Percentiles rank a stretch among this genome's conserved stretches.
phyloP scores from a whole-genome alignment of 2,113 vertebrate genomes.

The Pandion haliaetus region DNA sequence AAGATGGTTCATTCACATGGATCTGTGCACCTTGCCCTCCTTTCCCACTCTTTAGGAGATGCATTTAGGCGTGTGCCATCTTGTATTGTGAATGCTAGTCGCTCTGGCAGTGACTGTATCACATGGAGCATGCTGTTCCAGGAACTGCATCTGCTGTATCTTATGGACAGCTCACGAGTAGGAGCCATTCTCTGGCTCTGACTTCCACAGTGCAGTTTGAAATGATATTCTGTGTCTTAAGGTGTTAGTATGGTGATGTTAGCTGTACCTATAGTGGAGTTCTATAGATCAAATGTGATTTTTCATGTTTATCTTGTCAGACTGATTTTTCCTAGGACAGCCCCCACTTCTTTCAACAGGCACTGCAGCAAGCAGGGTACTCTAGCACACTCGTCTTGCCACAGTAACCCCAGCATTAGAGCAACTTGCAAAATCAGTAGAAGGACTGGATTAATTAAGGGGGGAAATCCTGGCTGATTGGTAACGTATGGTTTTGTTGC shows the following conservation, averaged over 20 bases:
- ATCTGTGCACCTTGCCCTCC: background rate
- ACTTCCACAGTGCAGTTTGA: background rate
- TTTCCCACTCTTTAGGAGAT: background rate
- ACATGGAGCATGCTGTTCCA: background rate
- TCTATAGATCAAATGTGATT: background rate
- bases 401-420: background rate
- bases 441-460: background rate
- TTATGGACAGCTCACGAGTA: background rate
- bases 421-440: background rate
- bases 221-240: background rate
- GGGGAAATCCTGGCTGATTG: background rate
- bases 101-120: background rate
- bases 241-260: background rate
- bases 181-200: background rate
- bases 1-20: background rate
- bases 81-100: background rate
- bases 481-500: background rate
- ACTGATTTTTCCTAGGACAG: background rate
- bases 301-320: background rate
- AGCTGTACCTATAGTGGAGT: background rate
- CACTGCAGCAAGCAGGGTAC: background rate
- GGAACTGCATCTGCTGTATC: background rate
- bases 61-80: conserved; percentile 3
- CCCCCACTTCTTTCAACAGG: background rate
- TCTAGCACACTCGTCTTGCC: background rate